Evolutionary conservation across 2,797 vertebrate species (phyloP), one percentile per base, ranked within the genome.

Genomic region (Harpagifer antarcticus): DNA sequence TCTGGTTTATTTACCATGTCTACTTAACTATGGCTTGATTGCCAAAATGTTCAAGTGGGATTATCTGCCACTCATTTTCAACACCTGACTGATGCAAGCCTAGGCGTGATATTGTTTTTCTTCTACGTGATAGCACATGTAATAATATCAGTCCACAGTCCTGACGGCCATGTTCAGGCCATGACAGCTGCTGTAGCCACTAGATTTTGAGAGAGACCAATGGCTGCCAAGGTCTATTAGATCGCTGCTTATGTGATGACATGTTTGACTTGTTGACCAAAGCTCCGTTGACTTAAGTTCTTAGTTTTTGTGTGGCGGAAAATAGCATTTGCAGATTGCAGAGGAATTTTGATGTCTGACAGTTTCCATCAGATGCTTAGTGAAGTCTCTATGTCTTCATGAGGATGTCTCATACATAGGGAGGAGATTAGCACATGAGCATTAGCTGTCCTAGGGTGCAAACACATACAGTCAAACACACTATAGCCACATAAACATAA

Each of bases 161-260:
- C 10, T 9, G 40, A 63, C 73, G 49, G 17, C 15, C 14, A 13
- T 54, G 60, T 67, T 73, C 47, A 54, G 12, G 44, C 52, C 45
- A 2, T 27, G 63, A 68, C 81, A 84, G 90, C 86, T 84, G 88
- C 72, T 70, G 48, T 5, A 37, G 55, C 66, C 33, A 14, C 27
- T 13, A 42, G 44, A 70, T 79, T 75, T 70, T n/a, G 43, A 47
- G 68, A 33, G 37, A 78, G 74, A 83, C 58, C 54, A 70, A 48
- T 45, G 23, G 16, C 56, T 70, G 77, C 76, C 76, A 79, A 79
- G 72, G 31, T 76, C 68, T 49, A 23, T 72, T 53, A 72, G 55
- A 72, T 73, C 58, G 44, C 53, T 72, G 76, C 65, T 86, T 84
- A 90, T 78, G 84, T 74, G 85, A 33, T 85, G 85, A 89, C 78